phyloP scores from a whole-genome alignment of 2,113 vertebrate species.

The Nesoenas mayeri region DNA sequence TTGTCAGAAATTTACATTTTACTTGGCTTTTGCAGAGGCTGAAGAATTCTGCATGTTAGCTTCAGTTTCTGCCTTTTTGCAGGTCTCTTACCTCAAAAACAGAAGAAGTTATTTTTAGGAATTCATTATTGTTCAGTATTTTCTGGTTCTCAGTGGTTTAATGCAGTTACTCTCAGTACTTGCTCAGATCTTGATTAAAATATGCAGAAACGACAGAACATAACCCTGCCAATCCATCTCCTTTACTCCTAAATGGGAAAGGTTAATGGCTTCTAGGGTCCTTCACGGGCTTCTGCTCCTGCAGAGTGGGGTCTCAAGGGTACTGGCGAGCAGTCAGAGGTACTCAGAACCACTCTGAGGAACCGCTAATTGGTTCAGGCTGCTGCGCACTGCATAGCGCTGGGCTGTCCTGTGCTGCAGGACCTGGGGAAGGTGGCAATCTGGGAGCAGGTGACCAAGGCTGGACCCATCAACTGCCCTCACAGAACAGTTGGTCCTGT shows the following conservation, averaged over 20 bases:
- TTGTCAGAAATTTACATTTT: neutral
- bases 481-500: neutral
- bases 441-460: neutral
- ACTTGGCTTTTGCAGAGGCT: neutral
- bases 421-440: neutral
- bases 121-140: neutral
- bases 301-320: neutral
- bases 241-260: neutral
- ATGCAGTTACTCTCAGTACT: neutral
- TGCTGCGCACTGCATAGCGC: fast-evolving
- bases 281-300: too few relatives aligned
- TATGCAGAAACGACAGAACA: neutral
- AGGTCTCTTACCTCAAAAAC: neutral
- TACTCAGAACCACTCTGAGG: neutral
- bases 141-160: neutral
- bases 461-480: neutral
- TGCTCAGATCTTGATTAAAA: neutral
- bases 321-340: neutral
- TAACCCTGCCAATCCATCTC: neutral
- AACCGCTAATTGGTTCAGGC: neutral
- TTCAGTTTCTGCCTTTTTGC: neutral
- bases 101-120: neutral
- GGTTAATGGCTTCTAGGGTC: neutral
- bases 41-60: neutral
- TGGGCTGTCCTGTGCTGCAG: neutral